Conservation (phyloP, 2,113 vertebrate genomes). For the Litocranius walleri region DNA sequence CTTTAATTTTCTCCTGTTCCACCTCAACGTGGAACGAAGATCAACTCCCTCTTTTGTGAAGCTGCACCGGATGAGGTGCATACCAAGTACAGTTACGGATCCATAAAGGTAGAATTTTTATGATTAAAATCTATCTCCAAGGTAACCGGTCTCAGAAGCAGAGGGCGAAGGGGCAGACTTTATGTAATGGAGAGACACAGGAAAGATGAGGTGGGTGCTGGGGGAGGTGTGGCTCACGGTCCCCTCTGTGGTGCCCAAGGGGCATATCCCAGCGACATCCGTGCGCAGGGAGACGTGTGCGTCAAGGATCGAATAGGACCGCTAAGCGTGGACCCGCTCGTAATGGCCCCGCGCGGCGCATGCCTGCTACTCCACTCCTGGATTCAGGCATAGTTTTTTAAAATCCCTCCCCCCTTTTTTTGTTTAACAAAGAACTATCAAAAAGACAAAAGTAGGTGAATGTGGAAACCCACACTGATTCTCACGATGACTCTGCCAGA, state of each 20-base stretch:
- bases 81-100: not conserved
- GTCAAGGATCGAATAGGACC: not conserved
- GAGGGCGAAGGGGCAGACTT: too few relatives aligned
- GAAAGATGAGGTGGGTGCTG: not conserved
- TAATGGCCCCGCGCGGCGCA: not conserved
- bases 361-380: not conserved
- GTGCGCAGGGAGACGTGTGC: rapidly evolving
- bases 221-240: not conserved
- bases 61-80: not conserved
- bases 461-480: conserved; percentile 46
- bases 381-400: not conserved
- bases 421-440: not conserved
- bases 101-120: not conserved
- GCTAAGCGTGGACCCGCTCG: rapidly evolving
- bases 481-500: conserved; percentile 42
- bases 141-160: not conserved
- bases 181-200: rapidly evolving
- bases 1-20: not conserved
- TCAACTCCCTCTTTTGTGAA: not conserved
- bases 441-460: conserved; percentile 54
- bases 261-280: rapidly evolving
- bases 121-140: not conserved
- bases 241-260: rapidly evolving
- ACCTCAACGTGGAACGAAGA: not conserved
- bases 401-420: not conserved